A percentile compares a stretch with the other conserved stretches of the same genome.
Evolutionary conservation across 2,113 vertebrate genomes (phyloP).

Genomic region (Cacatua alba): DNA sequence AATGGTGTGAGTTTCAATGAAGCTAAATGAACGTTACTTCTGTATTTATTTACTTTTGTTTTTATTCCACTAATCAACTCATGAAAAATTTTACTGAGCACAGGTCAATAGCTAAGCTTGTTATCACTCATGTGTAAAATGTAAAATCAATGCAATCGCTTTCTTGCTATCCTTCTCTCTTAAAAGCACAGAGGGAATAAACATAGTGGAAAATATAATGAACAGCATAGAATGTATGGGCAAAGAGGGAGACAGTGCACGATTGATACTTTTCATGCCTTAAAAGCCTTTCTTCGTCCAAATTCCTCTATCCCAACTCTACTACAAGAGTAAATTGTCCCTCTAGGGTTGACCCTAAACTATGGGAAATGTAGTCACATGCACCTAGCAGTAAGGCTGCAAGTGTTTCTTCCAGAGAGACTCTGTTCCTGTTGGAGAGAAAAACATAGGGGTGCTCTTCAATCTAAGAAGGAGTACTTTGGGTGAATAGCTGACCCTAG

Average conservation of each 20-base stretch:
- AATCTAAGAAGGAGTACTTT: not conserved
- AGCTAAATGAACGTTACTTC: not conserved
- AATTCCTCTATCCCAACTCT: not conserved
- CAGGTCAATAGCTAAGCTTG: slow-evolving; percentile 9
- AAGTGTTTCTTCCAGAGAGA: not conserved
- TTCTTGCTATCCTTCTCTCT: not conserved
- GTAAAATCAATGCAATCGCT: not conserved
- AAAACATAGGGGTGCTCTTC: not conserved
- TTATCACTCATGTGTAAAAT: not conserved
- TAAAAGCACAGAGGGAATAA: not conserved
- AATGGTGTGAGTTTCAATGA: not conserved
- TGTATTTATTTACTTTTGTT: not conserved
- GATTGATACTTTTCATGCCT: not conserved
- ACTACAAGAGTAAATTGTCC: not conserved
- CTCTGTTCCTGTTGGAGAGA: not conserved
- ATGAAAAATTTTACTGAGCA: not conserved
- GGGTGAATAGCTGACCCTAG: not conserved
- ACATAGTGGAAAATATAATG: not conserved
- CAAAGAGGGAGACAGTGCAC: fast-evolving
- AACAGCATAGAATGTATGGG: fast-evolving
- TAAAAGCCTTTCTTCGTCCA: not conserved
- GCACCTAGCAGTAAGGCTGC: not conserved
- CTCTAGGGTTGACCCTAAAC: not conserved
- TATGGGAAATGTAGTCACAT: not conserved
- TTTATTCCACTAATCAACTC: not conserved